These are phyloP conservation scores for Dasypus novemcinctus DNA, from an alignment of 2,113 vertebrate species.

Conservation along the genomic window DNA sequence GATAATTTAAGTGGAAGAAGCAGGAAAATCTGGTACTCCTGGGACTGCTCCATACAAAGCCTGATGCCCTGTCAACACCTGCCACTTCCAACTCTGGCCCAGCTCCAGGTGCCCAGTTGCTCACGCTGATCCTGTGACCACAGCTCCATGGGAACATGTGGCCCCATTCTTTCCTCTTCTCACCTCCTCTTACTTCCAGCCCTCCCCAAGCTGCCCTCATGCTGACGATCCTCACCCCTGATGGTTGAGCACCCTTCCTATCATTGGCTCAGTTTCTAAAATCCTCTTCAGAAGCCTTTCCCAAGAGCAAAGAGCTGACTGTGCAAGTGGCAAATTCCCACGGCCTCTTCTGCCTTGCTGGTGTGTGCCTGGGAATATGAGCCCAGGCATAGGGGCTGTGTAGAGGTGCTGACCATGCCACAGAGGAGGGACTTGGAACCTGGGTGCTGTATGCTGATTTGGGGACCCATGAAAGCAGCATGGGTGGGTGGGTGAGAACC, in stretches of 20 bases:
- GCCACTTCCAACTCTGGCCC: not conserved
- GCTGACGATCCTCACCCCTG: not conserved
- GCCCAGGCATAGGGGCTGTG: not conserved
- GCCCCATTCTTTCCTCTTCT: not conserved
- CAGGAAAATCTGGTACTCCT: not conserved
- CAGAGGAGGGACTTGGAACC: not conserved
- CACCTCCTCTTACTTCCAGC: not conserved
- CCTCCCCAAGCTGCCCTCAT: not conserved
- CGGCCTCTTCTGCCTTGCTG: not conserved
- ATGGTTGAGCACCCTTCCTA: rapidly evolving
- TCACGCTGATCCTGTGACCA: not conserved
- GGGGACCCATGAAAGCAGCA: no score
- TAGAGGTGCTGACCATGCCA: not conserved
- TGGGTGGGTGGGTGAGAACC: not conserved
- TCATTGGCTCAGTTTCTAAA: not conserved
- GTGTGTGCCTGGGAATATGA: not conserved
- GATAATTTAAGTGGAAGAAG: not conserved
- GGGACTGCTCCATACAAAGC: not conserved
- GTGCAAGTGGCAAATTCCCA: not conserved
- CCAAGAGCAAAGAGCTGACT: not conserved
- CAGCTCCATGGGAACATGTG: not conserved
- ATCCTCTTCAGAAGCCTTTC: not conserved
- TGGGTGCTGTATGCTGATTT: not conserved
- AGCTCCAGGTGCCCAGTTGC: not conserved
- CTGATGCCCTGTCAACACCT: not conserved